Percentiles rank a stretch among this genome's conserved stretches.
Evolutionary conservation across 1,140 invertebrate species (phyloP).

Genomic region (Doryteuthis pealeii): DNA sequence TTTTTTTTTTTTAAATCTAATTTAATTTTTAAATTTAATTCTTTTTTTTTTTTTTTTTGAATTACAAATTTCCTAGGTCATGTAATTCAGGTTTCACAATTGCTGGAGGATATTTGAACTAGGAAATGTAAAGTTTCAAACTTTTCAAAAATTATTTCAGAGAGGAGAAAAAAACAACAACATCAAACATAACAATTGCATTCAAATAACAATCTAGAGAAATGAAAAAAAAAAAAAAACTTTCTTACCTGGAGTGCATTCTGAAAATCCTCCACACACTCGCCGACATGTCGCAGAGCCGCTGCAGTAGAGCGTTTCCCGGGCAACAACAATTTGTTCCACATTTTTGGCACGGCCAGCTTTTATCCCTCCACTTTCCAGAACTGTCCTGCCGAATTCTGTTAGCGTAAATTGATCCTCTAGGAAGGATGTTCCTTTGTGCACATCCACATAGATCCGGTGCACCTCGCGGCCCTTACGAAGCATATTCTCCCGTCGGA

Average conservation of each 20-base stretch:
- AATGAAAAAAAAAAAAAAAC: not conserved
- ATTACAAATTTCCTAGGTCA: no score
- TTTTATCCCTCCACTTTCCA: slow-evolving; percentile 48
- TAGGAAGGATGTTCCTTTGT: slow-evolving; percentile 50
- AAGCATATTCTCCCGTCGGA: slow-evolving; percentile 50
- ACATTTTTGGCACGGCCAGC: slow-evolving; percentile 51
- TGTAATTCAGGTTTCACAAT: no score
- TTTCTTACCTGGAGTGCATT: slow-evolving; percentile 45
- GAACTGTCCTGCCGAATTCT: slow-evolving; percentile 50
- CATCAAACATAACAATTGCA: no score
- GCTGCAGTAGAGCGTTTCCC: slow-evolving; percentile 52
- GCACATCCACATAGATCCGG: slow-evolving; percentile 52
- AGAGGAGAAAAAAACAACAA: no score
- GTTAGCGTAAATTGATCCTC: slow-evolving; percentile 52
- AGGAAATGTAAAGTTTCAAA: no score
- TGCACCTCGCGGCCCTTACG: slow-evolving; percentile 53
- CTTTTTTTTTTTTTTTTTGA: no score
- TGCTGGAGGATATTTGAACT: no score
- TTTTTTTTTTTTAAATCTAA: no score
- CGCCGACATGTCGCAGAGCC: slow-evolving; percentile 48
- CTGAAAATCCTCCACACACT: slow-evolving; percentile 49
- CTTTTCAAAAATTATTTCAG: no score
- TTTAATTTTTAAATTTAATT: no score
- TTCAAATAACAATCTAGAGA: no score
- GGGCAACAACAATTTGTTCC: slow-evolving; percentile 51